Evolutionary conservation across 1,140 invertebrate genomes (phyloP).

Genomic region (Papilio glaucus): DNA sequence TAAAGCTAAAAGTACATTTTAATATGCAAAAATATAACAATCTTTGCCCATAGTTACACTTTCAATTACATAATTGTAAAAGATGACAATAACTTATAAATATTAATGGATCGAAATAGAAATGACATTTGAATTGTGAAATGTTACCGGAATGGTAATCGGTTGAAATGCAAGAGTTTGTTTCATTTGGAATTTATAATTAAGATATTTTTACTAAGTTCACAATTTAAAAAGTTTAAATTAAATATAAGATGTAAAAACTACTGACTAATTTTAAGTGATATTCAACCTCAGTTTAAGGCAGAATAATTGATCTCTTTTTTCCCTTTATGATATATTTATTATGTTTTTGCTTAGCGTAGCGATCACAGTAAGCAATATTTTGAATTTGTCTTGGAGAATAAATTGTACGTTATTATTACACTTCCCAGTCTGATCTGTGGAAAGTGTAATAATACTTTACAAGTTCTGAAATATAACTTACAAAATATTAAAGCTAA

Average conservation of each 20-base stretch:
- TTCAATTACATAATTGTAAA: conserved; percentile 2
- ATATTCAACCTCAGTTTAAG: background rate
- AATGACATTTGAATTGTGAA: background rate
- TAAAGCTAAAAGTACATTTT: conserved; percentile 9
- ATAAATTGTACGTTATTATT: too few relatives aligned
- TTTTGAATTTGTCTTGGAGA: background rate
- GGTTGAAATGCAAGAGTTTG: background rate
- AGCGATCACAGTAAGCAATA: background rate
- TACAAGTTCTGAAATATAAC: too few relatives aligned
- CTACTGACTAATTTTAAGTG: background rate
- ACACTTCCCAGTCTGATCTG: too few relatives aligned
- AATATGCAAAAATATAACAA: background rate
- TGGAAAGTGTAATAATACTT: too few relatives aligned
- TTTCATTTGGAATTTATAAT: background rate
- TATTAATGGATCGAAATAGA: background rate
- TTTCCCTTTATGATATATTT: background rate
- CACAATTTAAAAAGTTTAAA: too few relatives aligned
- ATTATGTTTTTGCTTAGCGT: background rate
- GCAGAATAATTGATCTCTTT: background rate
- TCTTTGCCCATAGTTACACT: background rate
- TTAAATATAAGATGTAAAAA: too few relatives aligned
- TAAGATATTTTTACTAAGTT: too few relatives aligned
- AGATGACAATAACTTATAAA: conserved; percentile 27
- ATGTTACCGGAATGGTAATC: background rate
- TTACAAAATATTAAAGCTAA: too few relatives aligned